Conservation (phyloP, 1,140 invertebrate species). For the Drosophila tsacasi region DNA sequence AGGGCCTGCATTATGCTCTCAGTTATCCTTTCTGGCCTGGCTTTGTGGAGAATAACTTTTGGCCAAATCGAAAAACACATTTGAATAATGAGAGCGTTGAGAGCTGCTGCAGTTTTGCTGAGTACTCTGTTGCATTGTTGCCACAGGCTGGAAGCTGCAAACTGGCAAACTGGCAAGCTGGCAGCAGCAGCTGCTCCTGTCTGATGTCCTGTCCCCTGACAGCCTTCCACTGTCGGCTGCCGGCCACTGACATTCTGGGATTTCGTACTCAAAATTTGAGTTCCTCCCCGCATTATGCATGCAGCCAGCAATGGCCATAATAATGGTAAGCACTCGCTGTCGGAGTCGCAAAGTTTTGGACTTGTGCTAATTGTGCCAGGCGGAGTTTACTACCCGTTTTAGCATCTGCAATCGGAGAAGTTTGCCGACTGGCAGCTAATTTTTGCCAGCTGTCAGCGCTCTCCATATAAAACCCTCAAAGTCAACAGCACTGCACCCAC, state of each 20-base stretch:
- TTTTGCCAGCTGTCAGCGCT: slow-evolving; percentile 74
- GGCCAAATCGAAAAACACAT: slow-evolving; percentile 52
- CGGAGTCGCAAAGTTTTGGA: slow-evolving; percentile 42
- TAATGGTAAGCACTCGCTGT: slow-evolving; percentile 42
- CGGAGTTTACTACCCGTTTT: slow-evolving; percentile 27
- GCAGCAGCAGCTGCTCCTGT: slow-evolving; percentile 35
- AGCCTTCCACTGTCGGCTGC: slow-evolving; percentile 35
- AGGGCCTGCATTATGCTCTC: background rate
- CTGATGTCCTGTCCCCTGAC: slow-evolving; percentile 40
- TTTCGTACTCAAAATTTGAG: slow-evolving; percentile 69
- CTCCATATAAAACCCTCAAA: slow-evolving; percentile 77
- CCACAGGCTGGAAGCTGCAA: slow-evolving; percentile 25
- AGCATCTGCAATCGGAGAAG: slow-evolving; percentile 10
- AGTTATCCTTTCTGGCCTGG: background rate
- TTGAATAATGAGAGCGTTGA: slow-evolving; percentile 71
- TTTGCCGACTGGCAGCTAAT: slow-evolving; percentile 59
- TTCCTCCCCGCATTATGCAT: slow-evolving; percentile 40
- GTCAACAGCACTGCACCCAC: slow-evolving; percentile 75
- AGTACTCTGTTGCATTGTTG: slow-evolving; percentile 45
- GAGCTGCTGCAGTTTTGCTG: slow-evolving; percentile 36
- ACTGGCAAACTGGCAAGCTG: slow-evolving; percentile 9
- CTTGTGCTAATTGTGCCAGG: slow-evolving; percentile 67
- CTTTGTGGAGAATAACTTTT: slow-evolving; percentile 1
- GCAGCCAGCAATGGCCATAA: slow-evolving; percentile 22
- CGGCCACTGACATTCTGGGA: slow-evolving; percentile 69